These are phyloP conservation scores for Steinernema feltiae DNA, from an alignment of 1,140 invertebrate genomes.

Conservation along the genomic window DNA sequence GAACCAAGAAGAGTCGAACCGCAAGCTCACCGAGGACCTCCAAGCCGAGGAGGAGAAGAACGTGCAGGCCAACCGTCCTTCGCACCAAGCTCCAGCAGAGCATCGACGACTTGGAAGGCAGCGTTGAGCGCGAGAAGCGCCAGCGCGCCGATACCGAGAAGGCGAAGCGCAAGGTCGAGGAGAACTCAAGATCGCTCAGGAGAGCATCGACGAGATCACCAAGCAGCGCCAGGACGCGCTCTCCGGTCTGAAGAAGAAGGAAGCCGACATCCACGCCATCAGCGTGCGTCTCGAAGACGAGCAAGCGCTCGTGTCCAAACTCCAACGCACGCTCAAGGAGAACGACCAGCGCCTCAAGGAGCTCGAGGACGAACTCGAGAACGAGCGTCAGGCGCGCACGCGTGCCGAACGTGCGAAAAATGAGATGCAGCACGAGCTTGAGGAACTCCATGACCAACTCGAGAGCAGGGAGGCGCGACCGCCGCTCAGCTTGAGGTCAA, in stretches of 20 bases:
- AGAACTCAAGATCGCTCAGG: constrained; percentile 93
- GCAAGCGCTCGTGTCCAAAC: constrained; percentile 84
- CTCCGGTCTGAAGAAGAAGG: constrained; percentile 37
- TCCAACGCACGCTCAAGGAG: constrained; percentile 97
- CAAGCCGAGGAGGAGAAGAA: constrained; percentile 96
- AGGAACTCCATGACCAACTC: constrained; percentile 84
- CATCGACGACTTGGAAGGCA: constrained; percentile 80
- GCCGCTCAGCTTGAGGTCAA: constrained; percentile 93
- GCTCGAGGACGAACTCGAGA: constrained; percentile 93
- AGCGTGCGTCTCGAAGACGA: constrained; percentile 85
- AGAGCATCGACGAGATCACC: constrained; percentile 36
- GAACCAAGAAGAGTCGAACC: constrained; percentile 79
- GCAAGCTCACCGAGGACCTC: constrained; percentile 92
- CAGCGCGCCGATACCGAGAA: constrained; percentile 93
- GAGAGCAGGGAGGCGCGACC: constrained; percentile 78
- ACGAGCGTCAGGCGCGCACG: constrained; percentile 81
- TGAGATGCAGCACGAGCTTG: constrained; percentile 87
- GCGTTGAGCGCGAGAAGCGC: constrained; percentile 98
- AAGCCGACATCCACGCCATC: constrained; percentile 52
- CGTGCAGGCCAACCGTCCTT: constrained; percentile 94
- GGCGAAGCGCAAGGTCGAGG: constrained; percentile 81
- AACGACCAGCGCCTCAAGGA: constrained; percentile 89
- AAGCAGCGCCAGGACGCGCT: constrained; percentile 47
- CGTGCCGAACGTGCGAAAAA: constrained; percentile 88
- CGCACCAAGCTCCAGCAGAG: constrained; percentile 96